Conservation (phyloP, 2,888 invertebrate species). For the Carpatolechia fugitivella region DNA sequence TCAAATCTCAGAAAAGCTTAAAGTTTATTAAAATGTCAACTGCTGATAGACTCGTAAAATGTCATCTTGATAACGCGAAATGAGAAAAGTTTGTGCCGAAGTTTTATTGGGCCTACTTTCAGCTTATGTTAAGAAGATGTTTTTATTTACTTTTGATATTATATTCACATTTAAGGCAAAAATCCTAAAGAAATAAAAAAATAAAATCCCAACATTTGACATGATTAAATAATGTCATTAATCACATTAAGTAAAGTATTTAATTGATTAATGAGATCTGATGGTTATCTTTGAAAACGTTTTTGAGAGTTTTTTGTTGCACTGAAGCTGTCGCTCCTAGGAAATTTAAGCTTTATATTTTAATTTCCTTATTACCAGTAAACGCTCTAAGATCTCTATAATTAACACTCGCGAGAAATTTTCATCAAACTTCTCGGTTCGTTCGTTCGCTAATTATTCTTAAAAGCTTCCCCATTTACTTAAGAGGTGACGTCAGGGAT, state of each 20-base stretch:
- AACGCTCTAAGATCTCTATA: not conserved
- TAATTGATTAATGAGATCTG: too few relatives aligned
- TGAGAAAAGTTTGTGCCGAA: slow-evolving; percentile 46
- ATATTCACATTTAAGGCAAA: too few relatives aligned
- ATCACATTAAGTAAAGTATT: too few relatives aligned
- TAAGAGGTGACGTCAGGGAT: slow-evolving; percentile 44
- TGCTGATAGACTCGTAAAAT: slow-evolving; percentile 47
- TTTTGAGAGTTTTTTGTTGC: too few relatives aligned
- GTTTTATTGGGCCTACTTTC: slow-evolving; percentile 28
- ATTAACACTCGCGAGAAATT: slow-evolving; percentile 3
- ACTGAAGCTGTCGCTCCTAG: too few relatives aligned
- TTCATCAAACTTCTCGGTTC: slow-evolving; percentile 1
- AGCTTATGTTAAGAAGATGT: not conserved
- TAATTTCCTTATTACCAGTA: not conserved
- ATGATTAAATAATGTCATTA: too few relatives aligned
- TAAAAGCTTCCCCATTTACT: slow-evolving; percentile 65
- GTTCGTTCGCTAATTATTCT: slow-evolving; percentile 60
- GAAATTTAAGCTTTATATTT: not conserved
- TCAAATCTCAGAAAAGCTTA: slow-evolving; percentile 15
- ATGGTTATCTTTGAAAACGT: too few relatives aligned
- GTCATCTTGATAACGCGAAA: slow-evolving; percentile 49
- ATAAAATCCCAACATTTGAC: too few relatives aligned
- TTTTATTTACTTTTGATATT: not conserved
- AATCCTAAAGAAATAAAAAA: too few relatives aligned
- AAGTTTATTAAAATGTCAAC: slow-evolving; percentile 49